phyloP scores from a whole-genome alignment of 2,113 vertebrate species.

The Hylia prasina region DNA sequence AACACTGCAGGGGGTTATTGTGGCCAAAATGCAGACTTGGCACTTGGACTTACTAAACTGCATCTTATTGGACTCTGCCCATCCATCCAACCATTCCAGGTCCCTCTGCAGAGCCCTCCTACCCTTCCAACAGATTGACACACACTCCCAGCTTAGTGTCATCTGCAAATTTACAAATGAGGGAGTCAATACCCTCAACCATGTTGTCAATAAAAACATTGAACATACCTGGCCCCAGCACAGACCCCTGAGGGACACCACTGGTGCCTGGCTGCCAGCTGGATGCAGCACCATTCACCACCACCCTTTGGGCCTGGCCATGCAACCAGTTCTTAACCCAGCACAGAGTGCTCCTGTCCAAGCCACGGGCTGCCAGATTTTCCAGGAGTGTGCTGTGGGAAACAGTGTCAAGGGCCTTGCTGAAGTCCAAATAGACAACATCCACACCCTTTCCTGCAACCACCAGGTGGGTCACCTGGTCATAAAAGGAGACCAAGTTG shows the following conservation, averaged over 20 bases:
- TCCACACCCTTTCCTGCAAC: background rate
- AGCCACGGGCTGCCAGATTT: fast-evolving
- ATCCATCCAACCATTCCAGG: background rate
- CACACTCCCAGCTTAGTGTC: fast-evolving
- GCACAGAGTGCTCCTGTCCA: background rate
- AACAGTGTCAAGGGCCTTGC: background rate
- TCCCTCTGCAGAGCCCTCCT: background rate
- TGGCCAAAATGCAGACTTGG: fast-evolving
- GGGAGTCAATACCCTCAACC: background rate
- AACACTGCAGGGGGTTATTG: fast-evolving
- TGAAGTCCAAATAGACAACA: background rate
- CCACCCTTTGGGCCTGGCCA: fast-evolving
- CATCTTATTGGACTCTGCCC: background rate
- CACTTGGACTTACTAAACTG: background rate
- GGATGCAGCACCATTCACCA: fast-evolving
- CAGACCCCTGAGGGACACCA: background rate
- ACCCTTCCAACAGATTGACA: fast-evolving
- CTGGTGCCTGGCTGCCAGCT: background rate
- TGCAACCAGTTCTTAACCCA: background rate
- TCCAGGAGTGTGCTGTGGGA: background rate
- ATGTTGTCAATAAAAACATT: background rate
- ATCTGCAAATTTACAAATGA: background rate
- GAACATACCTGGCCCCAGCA: background rate
- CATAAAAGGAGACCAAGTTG: background rate
- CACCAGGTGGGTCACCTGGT: fast-evolving